Percentiles rank a stretch among this genome's conserved stretches.
These are phyloP conservation scores for Notocelia uddmanniana DNA, from an alignment of 2,888 invertebrate species.

Conservation along the genomic window DNA sequence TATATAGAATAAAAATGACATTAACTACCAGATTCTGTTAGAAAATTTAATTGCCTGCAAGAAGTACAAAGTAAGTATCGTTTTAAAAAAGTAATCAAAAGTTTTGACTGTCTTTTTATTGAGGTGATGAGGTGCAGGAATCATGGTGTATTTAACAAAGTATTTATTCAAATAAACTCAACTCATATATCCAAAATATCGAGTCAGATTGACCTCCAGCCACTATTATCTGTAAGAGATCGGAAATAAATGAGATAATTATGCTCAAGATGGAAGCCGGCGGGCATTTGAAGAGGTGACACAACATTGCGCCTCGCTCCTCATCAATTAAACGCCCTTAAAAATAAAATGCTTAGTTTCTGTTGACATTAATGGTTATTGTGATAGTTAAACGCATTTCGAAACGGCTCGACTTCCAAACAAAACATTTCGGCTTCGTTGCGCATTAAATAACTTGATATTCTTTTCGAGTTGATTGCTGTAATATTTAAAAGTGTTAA, in stretches of 20 bases:
- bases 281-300: conserved; percentile 35
- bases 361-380: conserved; percentile 7
- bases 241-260: conserved; percentile 35
- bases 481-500: conserved; percentile 51
- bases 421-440: conserved; percentile 35
- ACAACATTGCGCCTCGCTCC: conserved; percentile 3
- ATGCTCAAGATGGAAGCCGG: conserved; percentile 3
- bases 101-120: no score
- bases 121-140: no score
- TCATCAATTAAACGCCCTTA: neutral
- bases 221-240: conserved; percentile 28
- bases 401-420: conserved; percentile 33
- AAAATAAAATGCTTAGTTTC: neutral
- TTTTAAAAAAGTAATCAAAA: no score
- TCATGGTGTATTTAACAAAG: no score
- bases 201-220: neutral
- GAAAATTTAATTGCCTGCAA: no score
- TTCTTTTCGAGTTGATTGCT: conserved; percentile 46
- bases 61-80: no score
- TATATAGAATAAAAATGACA: no score
- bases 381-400: conserved; percentile 16
- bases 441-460: conserved; percentile 40
- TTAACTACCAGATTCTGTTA: no score
- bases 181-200: no score
- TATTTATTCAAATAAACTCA: neutral